Percentiles rank a stretch among this genome's conserved stretches.
phyloP scores from a whole-genome alignment of 2,888 invertebrate genomes.

The Eilema depressum region DNA sequence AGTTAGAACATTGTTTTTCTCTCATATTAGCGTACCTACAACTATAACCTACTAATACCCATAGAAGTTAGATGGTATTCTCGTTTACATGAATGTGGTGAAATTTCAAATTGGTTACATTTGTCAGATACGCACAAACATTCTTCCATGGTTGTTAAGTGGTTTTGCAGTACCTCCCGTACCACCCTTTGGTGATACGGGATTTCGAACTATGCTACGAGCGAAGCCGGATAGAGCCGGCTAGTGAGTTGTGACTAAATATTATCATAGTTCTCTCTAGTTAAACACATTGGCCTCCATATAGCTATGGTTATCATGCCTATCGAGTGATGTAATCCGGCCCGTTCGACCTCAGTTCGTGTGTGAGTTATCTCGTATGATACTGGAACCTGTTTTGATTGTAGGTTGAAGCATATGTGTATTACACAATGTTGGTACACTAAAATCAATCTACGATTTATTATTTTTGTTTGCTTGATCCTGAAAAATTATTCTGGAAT shows the following conservation, averaged over 20 bases:
- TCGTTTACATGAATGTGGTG: no score
- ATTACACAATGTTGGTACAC: not conserved
- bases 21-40: no score
- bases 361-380: slow-evolving; percentile 61
- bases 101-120: not conserved
- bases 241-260: not conserved
- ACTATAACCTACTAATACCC: no score
- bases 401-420: slow-evolving; percentile 47
- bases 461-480: not conserved
- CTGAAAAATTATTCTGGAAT: not conserved
- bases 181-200: no score
- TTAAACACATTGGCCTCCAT: slow-evolving; percentile 25
- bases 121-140: no score
- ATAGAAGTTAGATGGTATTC: not conserved
- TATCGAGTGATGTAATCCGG: slow-evolving; percentile 67
- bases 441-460: slow-evolving; percentile 11
- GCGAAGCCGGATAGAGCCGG: no score
- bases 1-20: no score
- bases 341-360: slow-evolving; percentile 65
- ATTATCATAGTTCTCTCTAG: slow-evolving; percentile 1
- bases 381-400: slow-evolving; percentile 67
- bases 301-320: slow-evolving; percentile 54
- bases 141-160: no score
- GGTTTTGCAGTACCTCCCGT: no score
- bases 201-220: no score